A percentile compares a stretch with the other conserved stretches of the same genome.
Conservation (phyloP, 2,113 vertebrate species). For the Carlito syrichta region DNA sequence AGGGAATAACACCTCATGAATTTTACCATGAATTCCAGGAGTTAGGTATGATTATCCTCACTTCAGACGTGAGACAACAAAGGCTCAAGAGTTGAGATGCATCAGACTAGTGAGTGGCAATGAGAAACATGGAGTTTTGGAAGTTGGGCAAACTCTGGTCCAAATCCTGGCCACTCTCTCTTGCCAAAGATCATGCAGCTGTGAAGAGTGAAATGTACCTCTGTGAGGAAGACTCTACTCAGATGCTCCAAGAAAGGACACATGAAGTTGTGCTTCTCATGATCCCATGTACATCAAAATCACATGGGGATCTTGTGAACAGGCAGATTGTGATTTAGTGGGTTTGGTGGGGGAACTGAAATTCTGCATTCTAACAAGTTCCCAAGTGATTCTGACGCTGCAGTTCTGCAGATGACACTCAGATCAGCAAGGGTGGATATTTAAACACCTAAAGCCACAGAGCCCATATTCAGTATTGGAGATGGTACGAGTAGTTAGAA, state of each 20-base stretch:
- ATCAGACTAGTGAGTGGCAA: too few species aligned
- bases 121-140: neutral
- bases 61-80: neutral
- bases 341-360: neutral
- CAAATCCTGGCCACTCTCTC: neutral
- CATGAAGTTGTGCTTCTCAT: neutral
- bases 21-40: neutral
- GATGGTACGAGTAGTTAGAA: neutral
- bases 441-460: neutral
- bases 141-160: neutral
- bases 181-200: neutral
- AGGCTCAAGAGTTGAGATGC: neutral
- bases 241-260: neutral
- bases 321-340: neutral
- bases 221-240: neutral
- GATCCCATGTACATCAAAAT: neutral
- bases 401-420: neutral
- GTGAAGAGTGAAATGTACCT: neutral
- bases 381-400: neutral
- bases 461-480: fast-evolving
- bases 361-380: neutral
- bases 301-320: neutral
- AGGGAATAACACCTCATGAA: neutral
- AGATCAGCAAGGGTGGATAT: neutral
- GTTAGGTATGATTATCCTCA: neutral